Conservation (phyloP, 1,140 invertebrate genomes). For the Pogonus chalceus region DNA sequence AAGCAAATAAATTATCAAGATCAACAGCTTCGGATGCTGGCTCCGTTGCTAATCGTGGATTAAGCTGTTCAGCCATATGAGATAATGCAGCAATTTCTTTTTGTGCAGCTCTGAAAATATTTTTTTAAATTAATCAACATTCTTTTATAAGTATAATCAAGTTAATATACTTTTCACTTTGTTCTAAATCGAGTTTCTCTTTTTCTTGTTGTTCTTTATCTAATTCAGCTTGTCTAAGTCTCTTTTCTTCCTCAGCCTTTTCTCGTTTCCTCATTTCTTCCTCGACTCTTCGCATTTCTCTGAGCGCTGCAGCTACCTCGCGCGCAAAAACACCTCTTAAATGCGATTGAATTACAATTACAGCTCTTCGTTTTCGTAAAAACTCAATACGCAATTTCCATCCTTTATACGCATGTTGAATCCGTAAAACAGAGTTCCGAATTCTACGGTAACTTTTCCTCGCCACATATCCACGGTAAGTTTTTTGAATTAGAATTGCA, state of each 20-base stretch:
- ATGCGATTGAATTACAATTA: conserved; percentile 81
- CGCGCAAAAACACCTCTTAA: conserved; percentile 82
- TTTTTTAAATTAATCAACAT: conserved; percentile 10
- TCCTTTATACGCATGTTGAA: conserved; percentile 80
- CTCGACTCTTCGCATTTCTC: conserved; percentile 85
- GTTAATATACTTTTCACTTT: conserved; percentile 39
- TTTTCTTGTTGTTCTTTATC: conserved; percentile 29
- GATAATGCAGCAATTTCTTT: conserved; percentile 64
- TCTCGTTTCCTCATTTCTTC: conserved; percentile 73
- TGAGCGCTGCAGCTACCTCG: conserved; percentile 69
- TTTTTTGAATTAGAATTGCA: conserved; percentile 72
- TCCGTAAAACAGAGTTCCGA: conserved; percentile 59
- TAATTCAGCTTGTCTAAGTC: conserved; percentile 30
- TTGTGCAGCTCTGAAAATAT: conserved; percentile 54
- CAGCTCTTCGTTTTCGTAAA: conserved; percentile 70
- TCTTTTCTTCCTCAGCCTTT: conserved; percentile 52
- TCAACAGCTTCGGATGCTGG: conserved; percentile 58
- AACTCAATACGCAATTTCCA: conserved; percentile 79
- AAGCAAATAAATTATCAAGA: conserved; percentile 87
- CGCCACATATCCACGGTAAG: conserved; percentile 51
- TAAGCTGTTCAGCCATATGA: conserved; percentile 66
- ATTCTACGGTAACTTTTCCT: conserved; percentile 58
- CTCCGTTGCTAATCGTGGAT: conserved; percentile 47
- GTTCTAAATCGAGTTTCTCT: conserved; percentile 37
- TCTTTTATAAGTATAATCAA: conserved; percentile 12